phyloP scores from a whole-genome alignment of 2,113 vertebrate species.

The Lipophrys pholis region DNA sequence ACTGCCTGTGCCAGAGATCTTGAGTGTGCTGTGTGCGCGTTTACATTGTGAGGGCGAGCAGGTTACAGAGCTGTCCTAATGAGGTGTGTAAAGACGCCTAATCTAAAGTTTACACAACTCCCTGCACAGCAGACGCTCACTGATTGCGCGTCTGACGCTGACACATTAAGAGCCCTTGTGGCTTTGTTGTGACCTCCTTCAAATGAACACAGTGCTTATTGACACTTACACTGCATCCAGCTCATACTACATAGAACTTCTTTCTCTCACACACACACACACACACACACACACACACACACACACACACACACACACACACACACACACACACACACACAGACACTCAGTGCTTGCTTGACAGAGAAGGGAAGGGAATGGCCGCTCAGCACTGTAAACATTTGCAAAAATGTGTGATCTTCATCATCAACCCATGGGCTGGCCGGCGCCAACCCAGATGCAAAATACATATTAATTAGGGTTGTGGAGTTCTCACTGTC shows the following conservation, averaged over 20 bases:
- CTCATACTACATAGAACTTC: conserved; percentile 26
- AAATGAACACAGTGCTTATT: neutral
- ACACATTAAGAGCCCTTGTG: conserved; percentile 30
- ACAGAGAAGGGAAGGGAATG: conserved; percentile 50
- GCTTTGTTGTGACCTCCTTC: conserved; percentile 33
- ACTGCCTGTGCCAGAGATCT: conserved; percentile 12
- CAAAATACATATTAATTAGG: neutral
- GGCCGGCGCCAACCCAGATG: conserved; percentile 36
- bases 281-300: conserved; percentile 39
- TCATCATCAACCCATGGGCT: conserved; percentile 28
- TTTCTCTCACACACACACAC: conserved; percentile 36
- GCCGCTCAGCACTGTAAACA: conserved; percentile 64
- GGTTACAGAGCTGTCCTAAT: conserved; percentile 60
- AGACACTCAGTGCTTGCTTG: conserved; percentile 61
- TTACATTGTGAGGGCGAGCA: conserved; percentile 23
- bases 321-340: no score
- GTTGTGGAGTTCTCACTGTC: conserved; percentile 17
- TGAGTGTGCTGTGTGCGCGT: conserved; percentile 8
- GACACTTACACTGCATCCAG: conserved; percentile 18
- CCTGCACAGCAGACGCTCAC: conserved; percentile 45
- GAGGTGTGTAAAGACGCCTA: conserved; percentile 68
- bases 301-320: conserved; percentile 12
- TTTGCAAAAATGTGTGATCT: conserved; percentile 42
- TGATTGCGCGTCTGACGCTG: conserved; percentile 57
- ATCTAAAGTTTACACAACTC: conserved; percentile 72